A percentile compares a stretch with the other conserved stretches of the same genome.
phyloP scores from a whole-genome alignment of 2,797 vertebrate species.

The Dromococcyx pavoninus region DNA sequence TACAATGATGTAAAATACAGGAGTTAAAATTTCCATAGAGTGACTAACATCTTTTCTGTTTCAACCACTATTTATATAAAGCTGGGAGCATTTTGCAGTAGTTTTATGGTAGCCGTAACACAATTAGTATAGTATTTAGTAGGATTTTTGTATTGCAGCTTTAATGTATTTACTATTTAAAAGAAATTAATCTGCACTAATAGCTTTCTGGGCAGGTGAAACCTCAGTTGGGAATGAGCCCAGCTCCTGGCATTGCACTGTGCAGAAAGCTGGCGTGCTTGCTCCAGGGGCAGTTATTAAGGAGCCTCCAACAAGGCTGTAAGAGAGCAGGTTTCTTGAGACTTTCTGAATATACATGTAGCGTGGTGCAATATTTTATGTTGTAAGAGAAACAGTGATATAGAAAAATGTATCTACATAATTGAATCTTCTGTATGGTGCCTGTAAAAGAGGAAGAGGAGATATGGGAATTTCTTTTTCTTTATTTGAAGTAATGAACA shows the following conservation, averaged over 20 bases:
- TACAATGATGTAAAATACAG: not conserved
- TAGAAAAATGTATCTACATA: fast-evolving
- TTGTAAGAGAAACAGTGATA: not conserved
- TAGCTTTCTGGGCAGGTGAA: not conserved
- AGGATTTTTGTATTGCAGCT: not conserved
- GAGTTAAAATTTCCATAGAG: not conserved
- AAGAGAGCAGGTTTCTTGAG: not conserved
- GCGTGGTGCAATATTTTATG: not conserved
- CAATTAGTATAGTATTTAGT: fast-evolving
- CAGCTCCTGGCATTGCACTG: not conserved
- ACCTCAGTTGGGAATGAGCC: not conserved
- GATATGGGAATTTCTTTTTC: not conserved
- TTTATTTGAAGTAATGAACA: not conserved
- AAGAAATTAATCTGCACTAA: not conserved
- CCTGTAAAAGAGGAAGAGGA: not conserved
- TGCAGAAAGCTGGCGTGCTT: not conserved
- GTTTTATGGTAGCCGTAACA: not conserved
- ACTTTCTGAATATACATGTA: not conserved
- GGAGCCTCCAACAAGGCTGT: not conserved
- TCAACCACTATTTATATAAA: not conserved
- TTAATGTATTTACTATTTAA: not conserved
- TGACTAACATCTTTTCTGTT: not conserved
- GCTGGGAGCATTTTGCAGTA: not conserved
- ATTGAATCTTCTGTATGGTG: not conserved
- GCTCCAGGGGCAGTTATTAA: fast-evolving